phyloP scores from a whole-genome alignment of 2,113 vertebrate genomes.

The Brachyhypopomus occidentalis region DNA sequence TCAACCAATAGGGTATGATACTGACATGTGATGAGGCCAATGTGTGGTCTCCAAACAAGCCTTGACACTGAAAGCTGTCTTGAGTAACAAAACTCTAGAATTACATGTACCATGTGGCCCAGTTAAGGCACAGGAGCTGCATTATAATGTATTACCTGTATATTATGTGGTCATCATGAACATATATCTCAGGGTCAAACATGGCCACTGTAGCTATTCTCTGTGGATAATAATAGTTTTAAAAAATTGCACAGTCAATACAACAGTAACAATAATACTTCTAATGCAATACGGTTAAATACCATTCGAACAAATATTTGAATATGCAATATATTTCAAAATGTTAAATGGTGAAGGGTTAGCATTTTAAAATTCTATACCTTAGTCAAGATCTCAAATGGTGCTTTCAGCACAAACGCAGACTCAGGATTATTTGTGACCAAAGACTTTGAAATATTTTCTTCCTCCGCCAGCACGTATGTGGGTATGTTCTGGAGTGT shows the following conservation, averaged over 20 bases:
- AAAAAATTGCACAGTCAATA: neutral
- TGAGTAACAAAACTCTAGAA: too few relatives aligned
- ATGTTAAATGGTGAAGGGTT: neutral
- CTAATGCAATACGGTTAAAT: neutral
- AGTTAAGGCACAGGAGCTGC: neutral
- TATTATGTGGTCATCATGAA: neutral
- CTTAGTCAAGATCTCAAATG: neutral
- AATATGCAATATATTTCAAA: neutral
- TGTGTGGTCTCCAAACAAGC: too few relatives aligned
- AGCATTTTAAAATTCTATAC: neutral
- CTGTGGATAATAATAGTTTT: neutral
- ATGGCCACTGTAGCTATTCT: neutral
- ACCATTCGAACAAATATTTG: neutral
- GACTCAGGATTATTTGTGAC: neutral
- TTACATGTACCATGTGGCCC: too few relatives aligned
- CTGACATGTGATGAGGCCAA: too few relatives aligned
- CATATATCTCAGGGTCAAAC: slow-evolving; percentile 20
- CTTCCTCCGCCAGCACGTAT: neutral
- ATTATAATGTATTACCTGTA: slow-evolving; percentile 23
- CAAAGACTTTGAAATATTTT: neutral
- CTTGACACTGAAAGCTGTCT: too few relatives aligned
- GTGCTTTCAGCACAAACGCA: neutral
- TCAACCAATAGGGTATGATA: too few relatives aligned
- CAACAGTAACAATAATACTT: neutral
- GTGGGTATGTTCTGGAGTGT: neutral